Evolutionary conservation across 30 jellyfish, hydroid and myxozoan species (phyloP), one percentile per base, ranked within the genome.

Genomic region (Hydractinia echinata): DNA sequence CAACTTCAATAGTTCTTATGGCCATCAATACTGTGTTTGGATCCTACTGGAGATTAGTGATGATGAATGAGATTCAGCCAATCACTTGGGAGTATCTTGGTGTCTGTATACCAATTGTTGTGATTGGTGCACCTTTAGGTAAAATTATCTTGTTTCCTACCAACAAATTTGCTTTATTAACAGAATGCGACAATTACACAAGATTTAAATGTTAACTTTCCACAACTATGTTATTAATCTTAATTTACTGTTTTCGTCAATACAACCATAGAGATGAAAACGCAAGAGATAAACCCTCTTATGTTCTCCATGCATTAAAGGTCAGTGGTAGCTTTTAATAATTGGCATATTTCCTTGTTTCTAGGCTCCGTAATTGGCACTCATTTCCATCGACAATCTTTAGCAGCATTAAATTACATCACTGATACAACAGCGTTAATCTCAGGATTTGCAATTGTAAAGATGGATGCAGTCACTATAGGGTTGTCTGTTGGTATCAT

Each of bases 281-380:
- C 44, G 44, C 44, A 30, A 30, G 44, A 30, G 44, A 30, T 30
- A 30, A 30, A 30, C 44, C 44, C 44, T 30, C 44, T 30, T 30
- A 30, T 30, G 44, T 30, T 30, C 44, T 30, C 44, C 44, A 30
- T 30, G 44, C 44, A 30, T 30, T 30, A 0, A 30, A 30, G 44
- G 44, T 30, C 44, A 30, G 44, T 30, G 44, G 44, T 30, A 30
- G 44, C 44, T 30, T 30, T 30, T 30, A 30, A 30, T 30, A 30
- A 30, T 30, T 30, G 2, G 44, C 4, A 1, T 48, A 13, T 67
- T 67, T 67, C 14, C 11, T 67, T 20, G 4, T 30, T 8, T 5
- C 51, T n/a, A 71, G 81, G 81, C 52, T 71, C 81, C 5, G 81
- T 71, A n/a, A 19, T 71, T 71, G 81, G 81, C n/a, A 19, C 81